Evolutionary conservation across 2,888 invertebrate species (phyloP).

Genomic region (Limnephilus auricula): DNA sequence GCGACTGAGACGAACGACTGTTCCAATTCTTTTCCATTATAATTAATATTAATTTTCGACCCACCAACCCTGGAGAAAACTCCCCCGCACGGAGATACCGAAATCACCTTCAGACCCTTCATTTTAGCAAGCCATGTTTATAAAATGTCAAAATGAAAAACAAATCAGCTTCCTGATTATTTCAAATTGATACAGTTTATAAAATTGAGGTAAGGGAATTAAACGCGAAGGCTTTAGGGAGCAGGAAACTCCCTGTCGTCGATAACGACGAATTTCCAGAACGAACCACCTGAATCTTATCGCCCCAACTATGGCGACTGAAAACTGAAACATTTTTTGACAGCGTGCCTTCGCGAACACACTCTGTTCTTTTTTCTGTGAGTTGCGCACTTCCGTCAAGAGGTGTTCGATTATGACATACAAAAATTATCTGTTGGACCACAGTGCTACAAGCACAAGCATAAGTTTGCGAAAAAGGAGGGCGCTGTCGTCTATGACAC

Average conservation of each 20-base stretch:
- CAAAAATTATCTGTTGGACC: background rate
- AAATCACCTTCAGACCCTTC: constrained; percentile 71
- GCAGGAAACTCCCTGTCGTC: constrained; percentile 82
- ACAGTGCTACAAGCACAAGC: no score
- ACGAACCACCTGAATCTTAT: constrained; percentile 75
- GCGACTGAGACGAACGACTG: constrained; percentile 82
- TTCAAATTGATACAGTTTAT: constrained; percentile 72
- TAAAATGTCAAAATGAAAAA: constrained; percentile 79
- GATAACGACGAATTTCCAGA: constrained; percentile 80
- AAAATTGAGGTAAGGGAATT: constrained; percentile 70
- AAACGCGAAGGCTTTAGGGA: constrained; percentile 77
- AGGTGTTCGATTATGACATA: constrained; percentile 43
- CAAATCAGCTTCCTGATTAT: constrained; percentile 70
- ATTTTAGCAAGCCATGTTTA: constrained; percentile 66
- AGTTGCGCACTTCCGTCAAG: constrained; percentile 55
- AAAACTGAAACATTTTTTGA: constrained; percentile 69
- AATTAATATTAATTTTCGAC: constrained; percentile 78
- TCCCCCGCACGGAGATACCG: constrained; percentile 57
- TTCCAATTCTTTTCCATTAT: constrained; percentile 88
- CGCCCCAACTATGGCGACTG: constrained; percentile 87
- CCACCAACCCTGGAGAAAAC: constrained; percentile 78
- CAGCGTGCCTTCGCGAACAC: constrained; percentile 68
- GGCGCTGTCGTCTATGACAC: no score
- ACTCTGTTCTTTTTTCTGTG: background rate
- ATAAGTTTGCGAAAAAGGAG: no score